Percentiles rank a stretch among this genome's conserved stretches.
Evolutionary conservation across 2,113 vertebrate genomes (phyloP).

Genomic region (Empidonax traillii): DNA sequence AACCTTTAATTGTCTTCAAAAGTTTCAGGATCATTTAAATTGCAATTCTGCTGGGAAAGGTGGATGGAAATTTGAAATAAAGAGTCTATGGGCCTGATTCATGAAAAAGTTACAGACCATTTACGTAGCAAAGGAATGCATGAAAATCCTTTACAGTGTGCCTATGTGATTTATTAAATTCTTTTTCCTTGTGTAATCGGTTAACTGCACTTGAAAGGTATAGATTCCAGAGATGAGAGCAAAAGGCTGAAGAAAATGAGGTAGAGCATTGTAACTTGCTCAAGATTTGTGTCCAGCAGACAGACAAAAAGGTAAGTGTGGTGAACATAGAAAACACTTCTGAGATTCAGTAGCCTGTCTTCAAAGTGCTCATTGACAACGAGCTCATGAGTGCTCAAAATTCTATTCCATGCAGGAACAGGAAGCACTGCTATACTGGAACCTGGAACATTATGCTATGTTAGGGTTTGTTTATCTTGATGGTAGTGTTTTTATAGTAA

Average conservation of each 20-base stretch:
- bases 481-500: not conserved
- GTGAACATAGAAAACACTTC: not conserved
- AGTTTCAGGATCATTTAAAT: conserved; percentile 64
- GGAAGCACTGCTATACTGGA: not conserved
- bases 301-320: not conserved
- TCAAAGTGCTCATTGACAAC: not conserved
- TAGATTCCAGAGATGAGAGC: conserved; percentile 32
- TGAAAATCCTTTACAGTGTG: conserved; percentile 59
- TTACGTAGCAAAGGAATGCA: conserved; percentile 64
- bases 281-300: conserved; percentile 9
- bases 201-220: conserved; percentile 54
- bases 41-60: conserved; percentile 38
- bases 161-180: conserved; percentile 62
- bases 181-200: conserved; percentile 15
- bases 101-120: conserved; percentile 55
- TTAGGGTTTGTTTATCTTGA: not conserved
- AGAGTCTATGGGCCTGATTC: conserved; percentile 34
- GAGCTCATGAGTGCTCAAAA: not conserved
- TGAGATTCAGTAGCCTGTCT: not conserved
- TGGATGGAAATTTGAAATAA: not conserved
- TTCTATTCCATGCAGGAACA: not conserved
- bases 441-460: not conserved
- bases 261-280: not conserved
- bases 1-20: conserved; percentile 54
- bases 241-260: conserved; percentile 32